Evolutionary conservation across 2,888 invertebrate species (phyloP).

Genomic region (Bembecia ichneumoniformis): DNA sequence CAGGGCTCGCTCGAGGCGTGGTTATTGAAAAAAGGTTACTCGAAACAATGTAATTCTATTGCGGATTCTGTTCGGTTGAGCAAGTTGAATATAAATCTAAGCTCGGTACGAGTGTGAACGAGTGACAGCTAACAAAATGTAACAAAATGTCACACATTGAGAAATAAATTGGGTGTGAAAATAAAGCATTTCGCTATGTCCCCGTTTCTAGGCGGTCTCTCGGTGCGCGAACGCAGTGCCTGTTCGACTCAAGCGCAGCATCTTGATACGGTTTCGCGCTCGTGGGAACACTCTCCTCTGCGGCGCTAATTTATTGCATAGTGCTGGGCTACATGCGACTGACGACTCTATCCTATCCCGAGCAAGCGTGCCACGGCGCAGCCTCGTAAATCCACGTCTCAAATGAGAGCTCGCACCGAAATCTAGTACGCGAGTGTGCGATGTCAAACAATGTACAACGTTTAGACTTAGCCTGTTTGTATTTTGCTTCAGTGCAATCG

Average conservation of each 20-base stretch:
- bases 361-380: constrained; percentile 22
- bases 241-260: constrained; percentile 38
- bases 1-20: constrained; percentile 1
- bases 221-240: constrained; percentile 18
- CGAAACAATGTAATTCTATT: constrained; percentile 10
- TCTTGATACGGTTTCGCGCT: constrained; percentile 60
- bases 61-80: background rate
- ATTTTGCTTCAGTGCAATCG: background rate
- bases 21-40: constrained; percentile 4
- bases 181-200: constrained; percentile 58
- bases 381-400: constrained; percentile 32
- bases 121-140: constrained; percentile 62
- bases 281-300: constrained; percentile 56
- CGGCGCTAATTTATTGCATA: constrained; percentile 62
- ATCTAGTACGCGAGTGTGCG: constrained; percentile 21
- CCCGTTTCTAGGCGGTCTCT: constrained; percentile 32
- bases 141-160: constrained; percentile 44
- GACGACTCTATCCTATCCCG: constrained; percentile 67
- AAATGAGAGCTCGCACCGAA: constrained; percentile 14
- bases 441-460: constrained; percentile 20
- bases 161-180: constrained; percentile 58
- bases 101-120: constrained; percentile 14
- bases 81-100: background rate
- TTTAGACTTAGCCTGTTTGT: background rate
- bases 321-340: constrained; percentile 57